Conservation (phyloP, 1,140 invertebrate species). For the Drosophila ohnishii region DNA sequence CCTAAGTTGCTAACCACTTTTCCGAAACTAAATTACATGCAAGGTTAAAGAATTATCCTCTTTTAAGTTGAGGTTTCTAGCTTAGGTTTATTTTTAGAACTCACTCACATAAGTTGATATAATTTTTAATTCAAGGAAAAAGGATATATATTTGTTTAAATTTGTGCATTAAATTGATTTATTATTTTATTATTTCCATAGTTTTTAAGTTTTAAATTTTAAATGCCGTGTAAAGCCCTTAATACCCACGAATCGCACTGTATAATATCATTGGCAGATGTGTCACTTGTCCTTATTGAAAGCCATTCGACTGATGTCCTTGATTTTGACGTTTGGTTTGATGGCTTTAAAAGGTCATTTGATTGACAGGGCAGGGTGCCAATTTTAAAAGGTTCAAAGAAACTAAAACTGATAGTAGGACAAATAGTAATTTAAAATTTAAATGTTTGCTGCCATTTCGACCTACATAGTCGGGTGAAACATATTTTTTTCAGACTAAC, state of each 20-base stretch:
- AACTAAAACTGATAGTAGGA: neutral
- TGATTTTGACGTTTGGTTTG: slow-evolving; percentile 21
- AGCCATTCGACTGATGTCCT: slow-evolving; percentile 6
- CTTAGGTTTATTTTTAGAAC: neutral
- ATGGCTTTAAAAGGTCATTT: slow-evolving; percentile 31
- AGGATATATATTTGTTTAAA: neutral
- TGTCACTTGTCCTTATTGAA: slow-evolving; percentile 15
- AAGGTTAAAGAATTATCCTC: no score
- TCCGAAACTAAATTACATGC: neutral
- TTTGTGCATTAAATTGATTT: no score
- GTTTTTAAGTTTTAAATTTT: neutral
- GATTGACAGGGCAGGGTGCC: neutral
- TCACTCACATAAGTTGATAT: accelerated
- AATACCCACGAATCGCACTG: slow-evolving; percentile 6
- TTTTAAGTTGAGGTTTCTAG: neutral
- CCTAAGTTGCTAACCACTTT: neutral
- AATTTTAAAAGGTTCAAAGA: neutral
- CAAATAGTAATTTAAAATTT: neutral
- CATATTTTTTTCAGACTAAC: neutral
- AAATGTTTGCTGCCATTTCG: neutral
- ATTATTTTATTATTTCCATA: neutral
- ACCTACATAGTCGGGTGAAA: neutral
- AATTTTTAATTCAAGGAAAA: neutral
- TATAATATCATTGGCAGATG: slow-evolving; percentile 1
- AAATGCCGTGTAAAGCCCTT: neutral